Percentiles rank a stretch among this genome's conserved stretches.
These are phyloP conservation scores for Pogonognathellus flavescens DNA, from an alignment of 1,140 invertebrate species.

Conservation along the genomic window DNA sequence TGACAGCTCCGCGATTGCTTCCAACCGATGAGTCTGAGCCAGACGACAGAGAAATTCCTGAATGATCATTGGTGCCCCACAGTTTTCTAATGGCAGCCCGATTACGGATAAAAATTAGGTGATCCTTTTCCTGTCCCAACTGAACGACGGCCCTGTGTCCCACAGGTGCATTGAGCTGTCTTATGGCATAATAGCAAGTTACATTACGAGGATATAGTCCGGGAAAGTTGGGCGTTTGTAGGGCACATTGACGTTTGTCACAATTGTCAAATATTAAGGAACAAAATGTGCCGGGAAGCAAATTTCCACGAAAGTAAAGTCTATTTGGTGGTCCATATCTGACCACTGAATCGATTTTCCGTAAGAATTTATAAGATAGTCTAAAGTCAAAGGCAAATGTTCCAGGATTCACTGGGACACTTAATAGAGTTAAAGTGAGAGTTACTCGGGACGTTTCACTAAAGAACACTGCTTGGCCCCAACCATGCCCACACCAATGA, in stretches of 20 bases:
- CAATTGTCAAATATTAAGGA: constrained; percentile 82
- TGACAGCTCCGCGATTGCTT: constrained; percentile 19
- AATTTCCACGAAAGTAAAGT: constrained; percentile 79
- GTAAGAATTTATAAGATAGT: constrained; percentile 84
- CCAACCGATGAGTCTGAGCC: constrained; percentile 31
- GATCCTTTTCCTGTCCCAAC: constrained; percentile 66
- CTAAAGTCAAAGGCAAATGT: constrained; percentile 75
- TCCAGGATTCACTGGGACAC: constrained; percentile 73
- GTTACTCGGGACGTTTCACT: constrained; percentile 84
- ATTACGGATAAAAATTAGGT: constrained; percentile 67
- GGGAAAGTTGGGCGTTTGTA: constrained; percentile 88
- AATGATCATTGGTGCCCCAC: constrained; percentile 27
- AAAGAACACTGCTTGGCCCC: constrained; percentile 88
- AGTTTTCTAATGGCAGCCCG: constrained; percentile 48
- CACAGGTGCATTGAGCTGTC: constrained; percentile 78
- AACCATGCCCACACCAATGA: constrained; percentile 86
- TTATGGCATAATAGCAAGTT: constrained; percentile 84
- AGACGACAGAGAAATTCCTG: constrained; percentile 16
- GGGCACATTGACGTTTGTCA: constrained; percentile 76
- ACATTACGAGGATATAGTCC: constrained; percentile 88
- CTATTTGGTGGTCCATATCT: constrained; percentile 78
- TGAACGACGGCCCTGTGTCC: constrained; percentile 80
- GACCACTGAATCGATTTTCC: constrained; percentile 79
- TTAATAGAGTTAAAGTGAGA: constrained; percentile 79
- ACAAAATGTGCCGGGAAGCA: constrained; percentile 81